These are phyloP conservation scores for Tragopan temminckii DNA, from an alignment of 2,797 vertebrate species.

Conservation along the genomic window DNA sequence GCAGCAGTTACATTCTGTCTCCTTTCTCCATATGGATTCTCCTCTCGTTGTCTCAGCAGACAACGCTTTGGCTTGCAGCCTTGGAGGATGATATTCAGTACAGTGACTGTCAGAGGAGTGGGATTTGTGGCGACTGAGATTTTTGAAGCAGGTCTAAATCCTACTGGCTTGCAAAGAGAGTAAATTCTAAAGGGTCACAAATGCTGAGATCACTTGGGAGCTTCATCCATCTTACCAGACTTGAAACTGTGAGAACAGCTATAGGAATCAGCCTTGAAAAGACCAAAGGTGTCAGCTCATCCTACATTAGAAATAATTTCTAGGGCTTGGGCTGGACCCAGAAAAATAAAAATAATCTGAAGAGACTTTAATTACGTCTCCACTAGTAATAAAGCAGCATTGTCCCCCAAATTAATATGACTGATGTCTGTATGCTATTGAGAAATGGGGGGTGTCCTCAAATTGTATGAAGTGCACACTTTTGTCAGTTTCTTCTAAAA, in stretches of 20 bases:
- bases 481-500: too few species aligned
- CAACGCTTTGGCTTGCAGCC: neutral
- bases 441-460: neutral
- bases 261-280: neutral
- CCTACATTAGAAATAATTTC: slow-evolving; percentile 25
- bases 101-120: neutral
- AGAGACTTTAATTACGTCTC: neutral
- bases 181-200: neutral
- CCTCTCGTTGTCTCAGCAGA: neutral
- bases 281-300: neutral
- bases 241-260: neutral
- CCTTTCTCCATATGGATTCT: neutral
- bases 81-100: neutral
- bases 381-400: neutral
- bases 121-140: neutral
- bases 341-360: slow-evolving; percentile 16
- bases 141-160: neutral
- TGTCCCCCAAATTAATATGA: neutral
- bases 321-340: neutral
- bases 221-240: neutral
- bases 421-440: neutral
- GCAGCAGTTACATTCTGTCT: neutral
- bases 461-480: neutral
- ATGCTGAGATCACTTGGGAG: neutral
- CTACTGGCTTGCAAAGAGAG: neutral